These are phyloP conservation scores for Polylopha cassiicola DNA, from an alignment of 2,888 invertebrate genomes.

Conservation along the genomic window DNA sequence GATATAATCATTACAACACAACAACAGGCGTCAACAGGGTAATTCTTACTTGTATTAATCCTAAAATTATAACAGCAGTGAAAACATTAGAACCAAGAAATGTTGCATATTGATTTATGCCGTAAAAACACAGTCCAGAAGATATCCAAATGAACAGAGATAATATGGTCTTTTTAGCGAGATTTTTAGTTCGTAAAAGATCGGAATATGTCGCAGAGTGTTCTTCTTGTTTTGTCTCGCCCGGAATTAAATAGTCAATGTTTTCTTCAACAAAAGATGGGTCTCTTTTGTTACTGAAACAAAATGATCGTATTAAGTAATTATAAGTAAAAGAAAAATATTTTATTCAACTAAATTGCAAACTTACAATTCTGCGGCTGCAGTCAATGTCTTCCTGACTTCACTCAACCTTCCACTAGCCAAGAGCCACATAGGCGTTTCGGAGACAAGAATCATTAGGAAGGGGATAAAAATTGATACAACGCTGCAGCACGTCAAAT, in stretches of 20 bases:
- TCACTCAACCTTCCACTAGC: conserved; percentile 38
- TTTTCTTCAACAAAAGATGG: conserved; percentile 36
- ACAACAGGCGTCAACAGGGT: background rate
- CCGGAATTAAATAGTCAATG: conserved; percentile 34
- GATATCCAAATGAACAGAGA: conserved; percentile 39
- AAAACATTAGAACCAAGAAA: conserved; percentile 41
- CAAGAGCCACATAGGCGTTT: conserved; percentile 55
- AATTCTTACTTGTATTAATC: conserved; percentile 43
- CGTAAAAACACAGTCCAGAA: conserved; percentile 42
- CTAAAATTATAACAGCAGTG: conserved; percentile 36
- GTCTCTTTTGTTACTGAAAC: conserved; percentile 42
- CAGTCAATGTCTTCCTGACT: conserved; percentile 38
- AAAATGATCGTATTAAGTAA: conserved; percentile 1
- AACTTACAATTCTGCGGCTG: conserved; percentile 47
- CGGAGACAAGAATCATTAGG: conserved; percentile 40
- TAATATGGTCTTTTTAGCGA: conserved; percentile 34
- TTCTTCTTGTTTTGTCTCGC: conserved; percentile 31
- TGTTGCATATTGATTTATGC: conserved; percentile 45
- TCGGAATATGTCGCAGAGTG: conserved; percentile 34
- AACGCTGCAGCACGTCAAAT: conserved; percentile 33
- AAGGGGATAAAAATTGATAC: conserved; percentile 34
- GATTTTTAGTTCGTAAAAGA: conserved; percentile 39
- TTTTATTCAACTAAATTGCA: background rate
- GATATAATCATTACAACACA: too few relatives aligned
- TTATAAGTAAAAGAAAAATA: background rate